A percentile compares a stretch with the other conserved stretches of the same genome.
Evolutionary conservation across 2,797 vertebrate genomes (phyloP).

Genomic region (Tolypeutes matacus): DNA sequence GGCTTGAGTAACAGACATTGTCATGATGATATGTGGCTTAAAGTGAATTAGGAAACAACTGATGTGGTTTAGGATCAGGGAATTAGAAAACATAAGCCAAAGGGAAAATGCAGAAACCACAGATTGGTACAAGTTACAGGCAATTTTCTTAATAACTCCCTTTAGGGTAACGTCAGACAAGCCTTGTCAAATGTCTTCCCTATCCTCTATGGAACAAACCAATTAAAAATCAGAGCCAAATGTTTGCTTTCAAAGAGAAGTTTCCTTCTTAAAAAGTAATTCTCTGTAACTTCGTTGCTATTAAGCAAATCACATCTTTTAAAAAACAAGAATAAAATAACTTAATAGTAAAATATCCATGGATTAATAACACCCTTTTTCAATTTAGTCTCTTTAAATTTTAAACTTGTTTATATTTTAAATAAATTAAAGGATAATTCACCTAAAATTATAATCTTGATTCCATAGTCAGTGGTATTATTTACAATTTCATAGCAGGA

Average conservation of each 20-base stretch:
- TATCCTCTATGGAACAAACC: conserved; percentile 19
- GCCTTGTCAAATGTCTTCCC: not conserved
- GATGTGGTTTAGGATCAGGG: conserved; percentile 70
- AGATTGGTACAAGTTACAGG: conserved; percentile 73
- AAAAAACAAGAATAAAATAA: not conserved
- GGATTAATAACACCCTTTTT: not conserved
- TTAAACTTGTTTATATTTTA: conserved; percentile 33
- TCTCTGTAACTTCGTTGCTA: not conserved
- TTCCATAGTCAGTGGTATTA: not conserved
- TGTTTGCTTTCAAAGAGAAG: conserved; percentile 57
- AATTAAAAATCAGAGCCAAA: conserved; percentile 49
- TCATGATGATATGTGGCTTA: conserved; percentile 75
- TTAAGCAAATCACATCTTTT: not conserved
- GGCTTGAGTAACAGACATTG: conserved; percentile 75
- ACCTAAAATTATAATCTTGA: conserved; percentile 20
- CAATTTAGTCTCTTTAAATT: not conserved
- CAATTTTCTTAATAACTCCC: conserved; percentile 76
- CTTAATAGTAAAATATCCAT: not conserved
- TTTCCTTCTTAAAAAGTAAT: not conserved
- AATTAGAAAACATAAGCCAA: conserved; percentile 74
- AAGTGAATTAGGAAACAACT: conserved; percentile 77
- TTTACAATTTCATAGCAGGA: not conserved
- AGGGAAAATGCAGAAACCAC: conserved; percentile 75
- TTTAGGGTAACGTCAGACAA: conserved; percentile 53
- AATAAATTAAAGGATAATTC: conserved; percentile 23